These are phyloP conservation scores for Synergus laeviventris DNA, from an alignment of 2,888 invertebrate species.

Conservation along the genomic window DNA sequence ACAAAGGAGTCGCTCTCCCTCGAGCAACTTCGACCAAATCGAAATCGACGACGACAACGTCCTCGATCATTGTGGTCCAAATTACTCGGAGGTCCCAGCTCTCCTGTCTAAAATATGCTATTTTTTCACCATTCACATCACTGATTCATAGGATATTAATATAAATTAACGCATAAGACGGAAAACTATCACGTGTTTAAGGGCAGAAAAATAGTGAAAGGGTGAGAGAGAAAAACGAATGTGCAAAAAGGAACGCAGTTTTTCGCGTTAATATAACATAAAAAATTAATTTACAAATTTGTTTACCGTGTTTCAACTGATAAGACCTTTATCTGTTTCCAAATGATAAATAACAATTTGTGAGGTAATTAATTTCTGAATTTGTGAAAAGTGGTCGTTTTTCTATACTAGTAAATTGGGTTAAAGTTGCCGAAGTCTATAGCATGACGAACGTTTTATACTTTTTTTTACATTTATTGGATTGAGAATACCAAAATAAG, in stretches of 20 bases:
- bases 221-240: conserved; percentile 1
- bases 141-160: conserved; percentile 35
- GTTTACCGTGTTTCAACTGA: not conserved
- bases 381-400: too few species aligned
- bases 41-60: conserved; percentile 58
- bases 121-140: conserved; percentile 36
- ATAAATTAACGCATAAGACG: not conserved
- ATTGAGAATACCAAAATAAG: too few species aligned
- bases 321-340: not conserved
- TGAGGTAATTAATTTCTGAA: not conserved
- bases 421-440: too few species aligned
- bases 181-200: conserved; percentile 26
- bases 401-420: too few species aligned
- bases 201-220: conserved; percentile 9
- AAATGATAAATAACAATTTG: not conserved
- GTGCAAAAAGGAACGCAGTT: conserved; percentile 12
- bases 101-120: conserved; percentile 64
- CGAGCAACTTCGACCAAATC: conserved; percentile 58
- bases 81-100: conserved; percentile 69
- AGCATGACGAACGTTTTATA: too few species aligned
- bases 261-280: not conserved
- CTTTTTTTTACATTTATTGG: too few species aligned
- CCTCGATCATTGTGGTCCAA: conserved; percentile 67
- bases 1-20: conserved; percentile 62
- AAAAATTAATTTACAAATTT: not conserved